Percentiles rank a stretch among this genome's conserved stretches.
phyloP scores from a whole-genome alignment of 2,113 vertebrate genomes.

The Spermophilus dauricus region DNA sequence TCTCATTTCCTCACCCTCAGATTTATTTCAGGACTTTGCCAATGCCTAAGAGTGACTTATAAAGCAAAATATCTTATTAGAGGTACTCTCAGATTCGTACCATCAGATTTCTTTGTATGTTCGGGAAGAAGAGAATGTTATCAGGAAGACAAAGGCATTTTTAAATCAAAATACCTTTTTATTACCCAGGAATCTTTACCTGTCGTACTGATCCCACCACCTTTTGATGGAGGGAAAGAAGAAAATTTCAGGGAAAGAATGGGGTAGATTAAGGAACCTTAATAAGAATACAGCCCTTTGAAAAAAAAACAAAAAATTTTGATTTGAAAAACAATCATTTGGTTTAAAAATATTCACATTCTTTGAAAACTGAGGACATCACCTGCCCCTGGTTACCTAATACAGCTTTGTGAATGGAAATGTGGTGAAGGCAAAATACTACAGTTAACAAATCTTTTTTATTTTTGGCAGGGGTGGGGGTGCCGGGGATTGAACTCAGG shows the following conservation, averaged over 20 bases:
- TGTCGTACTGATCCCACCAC: background rate
- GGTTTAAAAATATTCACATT: background rate
- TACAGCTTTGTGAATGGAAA: background rate
- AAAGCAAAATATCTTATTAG: background rate
- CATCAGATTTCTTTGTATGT: background rate
- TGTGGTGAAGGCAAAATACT: background rate
- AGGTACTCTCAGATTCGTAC: background rate
- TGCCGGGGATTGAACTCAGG: no score
- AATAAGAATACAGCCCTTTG: background rate
- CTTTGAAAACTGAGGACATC: background rate
- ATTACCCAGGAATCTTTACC: background rate
- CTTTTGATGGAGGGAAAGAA: background rate
- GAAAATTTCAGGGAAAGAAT: background rate
- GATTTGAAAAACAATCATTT: background rate
- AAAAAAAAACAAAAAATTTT: background rate
- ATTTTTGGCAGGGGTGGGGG: no score
- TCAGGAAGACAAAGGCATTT: constrained; percentile 4
- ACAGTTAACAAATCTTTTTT: background rate
- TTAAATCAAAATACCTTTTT: background rate
- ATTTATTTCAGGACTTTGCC: background rate
- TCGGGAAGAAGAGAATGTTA: background rate
- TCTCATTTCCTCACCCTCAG: background rate
- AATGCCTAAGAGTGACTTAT: background rate
- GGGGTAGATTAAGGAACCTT: no score
- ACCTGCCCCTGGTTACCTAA: background rate